These are phyloP conservation scores for Sorex fumeus DNA, from an alignment of 2,113 vertebrate species.

Conservation along the genomic window DNA sequence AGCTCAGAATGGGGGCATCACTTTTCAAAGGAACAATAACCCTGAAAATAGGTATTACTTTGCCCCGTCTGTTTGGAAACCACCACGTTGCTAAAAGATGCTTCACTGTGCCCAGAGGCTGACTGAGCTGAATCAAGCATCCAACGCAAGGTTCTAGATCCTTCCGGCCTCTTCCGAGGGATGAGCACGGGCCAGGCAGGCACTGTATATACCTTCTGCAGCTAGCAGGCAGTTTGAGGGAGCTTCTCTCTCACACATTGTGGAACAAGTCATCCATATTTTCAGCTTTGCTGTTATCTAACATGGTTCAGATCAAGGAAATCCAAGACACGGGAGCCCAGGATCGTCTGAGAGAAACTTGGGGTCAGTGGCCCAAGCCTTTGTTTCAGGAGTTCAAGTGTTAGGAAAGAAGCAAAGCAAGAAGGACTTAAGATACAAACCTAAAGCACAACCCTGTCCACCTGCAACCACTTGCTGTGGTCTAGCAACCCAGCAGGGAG, in stretches of 20 bases:
- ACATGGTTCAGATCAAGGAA: neutral
- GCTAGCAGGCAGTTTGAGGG: neutral
- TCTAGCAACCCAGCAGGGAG: no score
- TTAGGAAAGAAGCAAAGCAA: no score
- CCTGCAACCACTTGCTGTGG: no score
- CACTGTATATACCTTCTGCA: neutral
- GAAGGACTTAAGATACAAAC: no score
- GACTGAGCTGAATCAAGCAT: neutral
- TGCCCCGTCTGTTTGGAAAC: neutral
- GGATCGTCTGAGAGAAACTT: no score
- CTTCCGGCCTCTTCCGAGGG: neutral
- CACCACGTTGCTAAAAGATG: neutral
- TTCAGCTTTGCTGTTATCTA: neutral
- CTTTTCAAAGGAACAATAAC: constrained; percentile 57
- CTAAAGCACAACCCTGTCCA: no score
- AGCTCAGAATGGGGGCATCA: neutral
- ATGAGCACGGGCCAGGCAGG: no score
- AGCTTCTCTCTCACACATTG: neutral
- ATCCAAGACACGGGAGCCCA: neutral
- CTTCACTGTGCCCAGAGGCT: neutral
- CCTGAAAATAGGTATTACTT: constrained; percentile 66
- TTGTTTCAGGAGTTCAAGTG: no score
- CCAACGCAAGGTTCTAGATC: neutral
- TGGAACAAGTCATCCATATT: neutral
- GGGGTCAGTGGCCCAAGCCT: no score